Evolutionary conservation across 2,113 vertebrate species (phyloP), one percentile per base, ranked within the genome.

Genomic region (Brachyistius frenatus): DNA sequence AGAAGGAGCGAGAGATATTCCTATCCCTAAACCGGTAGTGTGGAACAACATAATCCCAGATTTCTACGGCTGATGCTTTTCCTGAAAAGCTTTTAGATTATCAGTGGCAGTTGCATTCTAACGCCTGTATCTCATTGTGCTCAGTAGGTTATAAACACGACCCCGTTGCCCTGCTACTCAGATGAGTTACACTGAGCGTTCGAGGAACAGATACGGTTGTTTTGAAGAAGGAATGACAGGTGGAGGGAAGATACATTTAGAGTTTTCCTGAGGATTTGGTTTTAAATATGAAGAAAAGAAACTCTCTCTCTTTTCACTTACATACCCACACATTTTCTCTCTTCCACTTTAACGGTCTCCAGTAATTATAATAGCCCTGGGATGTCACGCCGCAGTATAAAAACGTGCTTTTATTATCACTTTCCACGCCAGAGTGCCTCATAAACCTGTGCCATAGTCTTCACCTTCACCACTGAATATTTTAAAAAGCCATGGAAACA

Each of bases 41-140:
- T 85, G 88, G 87, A 89, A 89, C 91, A 87, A 87, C 79, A 71
- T 93, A 94, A 94, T 94, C 93, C 93, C 78, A 89, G 88, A 93
- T 92, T 94, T 93, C 83, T 80, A 76, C 1, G 41, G 76, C 91
- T 93, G 87, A 93, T 23, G 23, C 88, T 93, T 92, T 92, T 88
- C 85, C 76, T 81, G 76, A 78, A 91, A 88, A 80, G 79, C 33
- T 84, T 85, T 85, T 73, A 91, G 89, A 92, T 92, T 93, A 93
- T 80, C 84, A 78, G 54, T 73, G 60, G n/a, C 57, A 77, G 81
- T 64, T 81, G 85, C 39, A 77, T 85, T 80, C 70, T 72, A 62
- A 73, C 35, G 68, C 74, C 76, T 77, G 64, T 81, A 81, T 88
- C 71, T 88, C 78, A 84, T 70, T 89, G 84, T 78, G 72, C 71